Conservation (phyloP, 2,888 invertebrate genomes). For the Nomada fucata region DNA sequence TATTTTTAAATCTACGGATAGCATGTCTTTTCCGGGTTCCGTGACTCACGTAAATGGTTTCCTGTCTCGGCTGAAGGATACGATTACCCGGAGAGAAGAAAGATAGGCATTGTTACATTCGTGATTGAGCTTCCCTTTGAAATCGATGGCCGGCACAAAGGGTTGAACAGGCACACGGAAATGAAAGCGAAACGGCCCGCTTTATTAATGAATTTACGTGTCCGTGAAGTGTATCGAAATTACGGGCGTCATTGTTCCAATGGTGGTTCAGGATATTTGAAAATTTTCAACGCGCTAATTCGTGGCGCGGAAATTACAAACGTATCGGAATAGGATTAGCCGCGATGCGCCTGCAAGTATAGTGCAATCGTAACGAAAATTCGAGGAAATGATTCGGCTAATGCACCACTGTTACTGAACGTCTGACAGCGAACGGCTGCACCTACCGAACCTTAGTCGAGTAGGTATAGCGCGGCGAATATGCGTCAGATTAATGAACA, state of each 20-base stretch:
- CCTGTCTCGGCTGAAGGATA: conserved; percentile 40
- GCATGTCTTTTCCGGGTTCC: conserved; percentile 54
- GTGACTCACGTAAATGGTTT: conserved; percentile 58
- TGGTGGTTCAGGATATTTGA: not conserved
- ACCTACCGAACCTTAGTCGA: conserved; percentile 6
- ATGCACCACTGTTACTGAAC: not conserved
- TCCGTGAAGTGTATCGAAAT: conserved; percentile 4
- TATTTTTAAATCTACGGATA: conserved; percentile 39
- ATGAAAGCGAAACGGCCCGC: conserved; percentile 29
- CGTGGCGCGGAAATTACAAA: not conserved
- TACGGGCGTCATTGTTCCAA: conserved; percentile 4
- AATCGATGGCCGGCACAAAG: conserved; percentile 35
- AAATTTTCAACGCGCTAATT: not conserved
- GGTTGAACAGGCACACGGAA: conserved; percentile 1
- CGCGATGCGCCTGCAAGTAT: not conserved
- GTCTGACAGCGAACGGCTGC: conserved; percentile 25
- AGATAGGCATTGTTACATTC: conserved; percentile 54
- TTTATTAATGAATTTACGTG: conserved; percentile 27
- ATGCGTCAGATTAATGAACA: no score
- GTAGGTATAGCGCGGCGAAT: not conserved
- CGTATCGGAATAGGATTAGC: not conserved
- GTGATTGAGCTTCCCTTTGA: conserved; percentile 52
- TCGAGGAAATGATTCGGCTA: conserved; percentile 14
- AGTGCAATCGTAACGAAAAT: conserved; percentile 1
- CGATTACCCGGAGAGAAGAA: conserved; percentile 50